A percentile compares a stretch with the other conserved stretches of the same genome.
These are phyloP conservation scores for Salticus scenicus DNA, from an alignment of 2,888 invertebrate species.

Conservation along the genomic window DNA sequence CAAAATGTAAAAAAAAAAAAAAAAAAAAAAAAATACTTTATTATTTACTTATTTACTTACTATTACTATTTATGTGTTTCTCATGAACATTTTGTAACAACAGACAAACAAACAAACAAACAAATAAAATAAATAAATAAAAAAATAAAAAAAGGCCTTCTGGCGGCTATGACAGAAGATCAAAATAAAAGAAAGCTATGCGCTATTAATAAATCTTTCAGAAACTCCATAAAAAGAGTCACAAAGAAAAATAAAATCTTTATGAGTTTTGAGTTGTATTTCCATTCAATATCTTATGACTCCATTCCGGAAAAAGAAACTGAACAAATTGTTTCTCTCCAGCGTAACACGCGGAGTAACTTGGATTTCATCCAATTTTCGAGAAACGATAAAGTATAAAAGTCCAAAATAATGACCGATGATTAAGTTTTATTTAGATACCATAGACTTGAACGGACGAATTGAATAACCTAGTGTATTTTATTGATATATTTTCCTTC, in stretches of 20 bases:
- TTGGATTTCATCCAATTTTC: background rate
- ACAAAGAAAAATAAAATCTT: background rate
- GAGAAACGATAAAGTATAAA: background rate
- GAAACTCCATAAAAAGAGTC: background rate
- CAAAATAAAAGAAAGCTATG: background rate
- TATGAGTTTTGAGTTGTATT: background rate
- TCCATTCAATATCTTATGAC: background rate
- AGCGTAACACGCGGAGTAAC: background rate
- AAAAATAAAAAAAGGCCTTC: no score
- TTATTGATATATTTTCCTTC: no score
- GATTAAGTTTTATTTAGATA: background rate
- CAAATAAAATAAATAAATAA: no score
- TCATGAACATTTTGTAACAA: no score
- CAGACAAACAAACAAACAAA: no score
- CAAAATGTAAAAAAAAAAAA: no score
- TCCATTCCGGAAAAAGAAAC: background rate
- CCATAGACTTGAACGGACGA: no score
- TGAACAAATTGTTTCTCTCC: background rate
- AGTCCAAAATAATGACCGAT: background rate
- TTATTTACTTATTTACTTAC: no score
- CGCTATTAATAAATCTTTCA: background rate
- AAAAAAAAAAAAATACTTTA: no score
- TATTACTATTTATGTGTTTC: no score
- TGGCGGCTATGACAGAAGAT: no score
- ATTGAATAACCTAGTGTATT: no score